These are phyloP conservation scores for Drosophila quadrilineata DNA, from an alignment of 1,140 invertebrate genomes.

Conservation along the genomic window DNA sequence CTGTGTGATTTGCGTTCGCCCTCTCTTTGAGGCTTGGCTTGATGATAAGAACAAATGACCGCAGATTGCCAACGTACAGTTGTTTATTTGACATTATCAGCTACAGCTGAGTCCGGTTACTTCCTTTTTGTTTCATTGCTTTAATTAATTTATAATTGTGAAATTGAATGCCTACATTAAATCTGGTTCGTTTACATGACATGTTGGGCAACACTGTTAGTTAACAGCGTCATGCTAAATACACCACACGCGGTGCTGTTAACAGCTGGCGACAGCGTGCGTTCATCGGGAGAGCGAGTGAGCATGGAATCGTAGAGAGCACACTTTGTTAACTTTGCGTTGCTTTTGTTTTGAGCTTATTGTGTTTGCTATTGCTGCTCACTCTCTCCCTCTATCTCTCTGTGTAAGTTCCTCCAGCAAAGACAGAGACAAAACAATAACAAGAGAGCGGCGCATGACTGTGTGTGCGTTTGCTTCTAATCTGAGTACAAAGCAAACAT, in stretches of 20 bases:
- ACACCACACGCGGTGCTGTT: slow-evolving; percentile 59
- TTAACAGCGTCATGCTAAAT: slow-evolving; percentile 33
- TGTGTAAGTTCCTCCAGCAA: too few species aligned
- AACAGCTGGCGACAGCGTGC: slow-evolving; percentile 16
- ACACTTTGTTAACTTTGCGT: too few species aligned
- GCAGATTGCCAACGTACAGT: slow-evolving; percentile 49
- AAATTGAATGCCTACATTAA: slow-evolving; percentile 13
- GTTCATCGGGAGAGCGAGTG: not conserved
- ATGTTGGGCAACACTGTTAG: slow-evolving; percentile 23
- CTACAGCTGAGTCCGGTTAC: not conserved
- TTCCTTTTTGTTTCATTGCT: not conserved
- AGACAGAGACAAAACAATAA: slow-evolving; percentile 39
- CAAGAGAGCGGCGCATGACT: slow-evolving; percentile 26
- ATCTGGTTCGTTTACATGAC: not conserved
- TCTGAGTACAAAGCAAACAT: slow-evolving; percentile 1
- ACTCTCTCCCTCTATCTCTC: too few species aligned
- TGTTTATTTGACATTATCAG: slow-evolving; percentile 44
- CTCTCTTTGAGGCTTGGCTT: too few species aligned
- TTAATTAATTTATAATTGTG: slow-evolving; percentile 7
- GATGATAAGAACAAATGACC: slow-evolving; percentile 48
- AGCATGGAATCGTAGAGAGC: not conserved
- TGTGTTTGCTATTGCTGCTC: slow-evolving; percentile 17
- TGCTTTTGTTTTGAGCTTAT: slow-evolving; percentile 35
- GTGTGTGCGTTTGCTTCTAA: slow-evolving; percentile 10
- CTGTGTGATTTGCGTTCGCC: slow-evolving; percentile 19